These are phyloP conservation scores for Armadillidium nasatum DNA, from an alignment of 1,140 invertebrate species.

Conservation along the genomic window DNA sequence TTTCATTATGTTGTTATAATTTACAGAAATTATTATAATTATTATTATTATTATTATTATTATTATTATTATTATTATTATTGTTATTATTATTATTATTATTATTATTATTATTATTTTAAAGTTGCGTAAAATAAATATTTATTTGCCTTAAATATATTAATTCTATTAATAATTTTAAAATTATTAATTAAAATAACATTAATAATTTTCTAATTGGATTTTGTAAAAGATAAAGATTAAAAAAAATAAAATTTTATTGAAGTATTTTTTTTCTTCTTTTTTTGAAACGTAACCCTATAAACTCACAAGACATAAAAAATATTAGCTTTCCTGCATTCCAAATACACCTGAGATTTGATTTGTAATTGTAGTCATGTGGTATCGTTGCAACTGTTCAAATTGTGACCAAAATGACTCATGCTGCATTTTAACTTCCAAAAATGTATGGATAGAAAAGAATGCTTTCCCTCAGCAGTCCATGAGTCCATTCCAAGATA, in stretches of 20 bases:
- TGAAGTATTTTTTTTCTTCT: neutral
- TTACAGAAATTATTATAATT: too few species aligned
- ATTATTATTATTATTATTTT: too few species aligned
- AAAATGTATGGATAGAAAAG: neutral
- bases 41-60: too few species aligned
- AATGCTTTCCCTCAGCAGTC: constrained; percentile 18
- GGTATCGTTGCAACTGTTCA: constrained; percentile 26
- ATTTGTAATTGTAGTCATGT: constrained; percentile 14
- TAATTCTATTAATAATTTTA: too few species aligned
- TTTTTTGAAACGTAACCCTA: neutral
- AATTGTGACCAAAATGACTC: constrained; percentile 21
- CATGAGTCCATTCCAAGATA: constrained; percentile 25
- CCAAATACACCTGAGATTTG: too few species aligned
- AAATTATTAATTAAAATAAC: neutral
- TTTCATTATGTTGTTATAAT: too few species aligned
- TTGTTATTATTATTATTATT: too few species aligned
- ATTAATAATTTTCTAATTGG: neutral
- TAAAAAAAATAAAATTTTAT: neutral
- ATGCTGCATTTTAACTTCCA: neutral
- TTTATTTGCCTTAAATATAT: too few species aligned
- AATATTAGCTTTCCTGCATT: too few species aligned
- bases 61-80: too few species aligned
- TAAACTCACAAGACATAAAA: neutral
- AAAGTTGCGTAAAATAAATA: too few species aligned
- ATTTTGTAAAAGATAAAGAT: neutral